Evolutionary conservation across 2,113 vertebrate genomes (phyloP), one percentile per base, ranked within the genome.

Genomic region (Toxotes chatareus): DNA sequence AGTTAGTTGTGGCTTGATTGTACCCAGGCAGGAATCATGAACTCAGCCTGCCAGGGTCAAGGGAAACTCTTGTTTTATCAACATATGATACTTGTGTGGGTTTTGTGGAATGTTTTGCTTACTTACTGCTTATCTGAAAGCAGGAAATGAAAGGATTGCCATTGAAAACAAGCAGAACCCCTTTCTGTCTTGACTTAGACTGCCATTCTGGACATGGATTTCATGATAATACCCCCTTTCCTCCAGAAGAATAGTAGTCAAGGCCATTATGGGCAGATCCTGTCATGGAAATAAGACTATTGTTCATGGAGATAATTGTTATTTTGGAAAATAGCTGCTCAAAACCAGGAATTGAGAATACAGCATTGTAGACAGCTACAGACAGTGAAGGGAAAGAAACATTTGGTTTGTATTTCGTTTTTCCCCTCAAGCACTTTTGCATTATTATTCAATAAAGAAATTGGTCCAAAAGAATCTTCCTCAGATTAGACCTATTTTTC

Each of bases 91-190:
- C 86, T 81, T 74, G 85, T 79, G 87, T 78, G 79, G 87, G 70
- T 89, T 91, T 77, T 42, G 42, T 87, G 88, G 92, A 93, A 93
- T 93, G 92, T 93, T 93, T 93, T 83, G 66, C 91, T 92, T 79
- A 36, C 91, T 91, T 89, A 69, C 78, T 17, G 73, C 88, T 92
- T 91, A 93, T 93, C 93, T 92, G 91, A 93, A 91, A 84, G 85
- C 91, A 94, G 93, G 94, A 95, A 94, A 95, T 95, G 88, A 94
- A 94, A 93, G 92, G 92, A 93, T 94, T 91, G 73, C 76, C 81
- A 90, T 90, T 86, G 73, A 92, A 94, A 94, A 93, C 88, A 94
- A 90, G 79, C 80, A 72, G 73, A 87, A 86, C 80, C 63, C 19
- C 44, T 17, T 61, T 67, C 23, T 13, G 21, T 89, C 73, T 83